These are phyloP conservation scores for Momotus momota DNA, from an alignment of 2,797 vertebrate genomes.

Conservation along the genomic window DNA sequence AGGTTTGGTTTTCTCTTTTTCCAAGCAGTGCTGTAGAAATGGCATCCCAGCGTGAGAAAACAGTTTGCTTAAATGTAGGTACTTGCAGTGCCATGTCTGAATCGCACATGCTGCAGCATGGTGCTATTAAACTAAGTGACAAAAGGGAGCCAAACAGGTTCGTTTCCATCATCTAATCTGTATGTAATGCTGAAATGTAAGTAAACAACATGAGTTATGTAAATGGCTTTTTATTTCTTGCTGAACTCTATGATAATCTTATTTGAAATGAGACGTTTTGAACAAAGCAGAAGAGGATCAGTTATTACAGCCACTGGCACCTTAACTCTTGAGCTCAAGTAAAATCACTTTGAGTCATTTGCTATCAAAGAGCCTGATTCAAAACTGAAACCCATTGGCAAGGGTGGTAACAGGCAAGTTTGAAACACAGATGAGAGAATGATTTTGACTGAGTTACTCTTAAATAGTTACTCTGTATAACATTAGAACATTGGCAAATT, in stretches of 20 bases:
- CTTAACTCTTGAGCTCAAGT: neutral
- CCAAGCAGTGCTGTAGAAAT: neutral
- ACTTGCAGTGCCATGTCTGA: neutral
- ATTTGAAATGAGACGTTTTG: neutral
- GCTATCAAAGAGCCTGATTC: neutral
- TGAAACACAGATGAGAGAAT: neutral
- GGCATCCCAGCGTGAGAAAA: neutral
- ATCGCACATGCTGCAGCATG: neutral
- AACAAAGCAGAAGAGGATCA: neutral
- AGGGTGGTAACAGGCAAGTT: neutral
- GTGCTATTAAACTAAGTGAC: neutral
- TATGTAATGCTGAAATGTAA: neutral
- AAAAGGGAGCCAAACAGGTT: neutral
- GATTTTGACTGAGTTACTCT: neutral
- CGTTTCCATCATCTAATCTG: neutral
- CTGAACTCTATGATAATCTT: neutral
- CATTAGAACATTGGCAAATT: neutral
- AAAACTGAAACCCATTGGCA: neutral
- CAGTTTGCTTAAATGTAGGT: neutral
- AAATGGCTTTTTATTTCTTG: neutral
- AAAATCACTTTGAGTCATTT: neutral
- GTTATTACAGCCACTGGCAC: neutral
- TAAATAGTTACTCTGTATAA: neutral
- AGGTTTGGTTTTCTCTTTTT: neutral
- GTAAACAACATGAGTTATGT: neutral